Conservation (phyloP, 2,113 vertebrate genomes). For the Coryphaenoides rupestris region DNA sequence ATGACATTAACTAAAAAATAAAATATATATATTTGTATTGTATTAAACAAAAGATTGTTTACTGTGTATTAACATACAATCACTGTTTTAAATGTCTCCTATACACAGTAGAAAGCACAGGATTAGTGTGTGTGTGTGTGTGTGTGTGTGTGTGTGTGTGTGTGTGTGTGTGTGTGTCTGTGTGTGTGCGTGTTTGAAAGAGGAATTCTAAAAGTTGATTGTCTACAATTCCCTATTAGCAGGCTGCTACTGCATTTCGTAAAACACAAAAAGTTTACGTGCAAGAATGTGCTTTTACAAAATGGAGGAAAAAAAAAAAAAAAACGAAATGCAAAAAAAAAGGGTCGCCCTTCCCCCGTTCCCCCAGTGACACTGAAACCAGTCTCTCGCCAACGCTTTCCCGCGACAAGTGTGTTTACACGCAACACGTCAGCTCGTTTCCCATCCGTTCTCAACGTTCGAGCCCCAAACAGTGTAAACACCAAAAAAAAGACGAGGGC, state of each 20-base stretch:
- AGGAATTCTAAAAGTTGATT: constrained; percentile 15
- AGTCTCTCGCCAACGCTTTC: background rate
- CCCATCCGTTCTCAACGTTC: constrained; percentile 11
- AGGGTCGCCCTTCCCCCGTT: too few species aligned
- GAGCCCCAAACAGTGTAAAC: background rate
- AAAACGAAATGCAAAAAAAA: background rate
- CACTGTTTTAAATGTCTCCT: constrained; percentile 63
- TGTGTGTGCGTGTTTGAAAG: background rate
- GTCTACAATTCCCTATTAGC: constrained; percentile 22
- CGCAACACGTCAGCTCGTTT: background rate
- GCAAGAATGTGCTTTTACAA: constrained; percentile 10
- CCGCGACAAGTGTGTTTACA: constrained; percentile 2
- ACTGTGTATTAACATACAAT: constrained; percentile 62
- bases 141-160: constrained; percentile 33
- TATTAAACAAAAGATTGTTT: constrained; percentile 51
- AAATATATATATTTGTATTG: constrained; percentile 15
- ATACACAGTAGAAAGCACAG: constrained; percentile 77
- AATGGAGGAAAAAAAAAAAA: constrained; percentile 2
- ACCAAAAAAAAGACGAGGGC: too few species aligned
- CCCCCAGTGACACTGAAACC: background rate
- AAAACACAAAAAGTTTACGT: constrained; percentile 15
- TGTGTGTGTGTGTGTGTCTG: constrained; percentile 22
- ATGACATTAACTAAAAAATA: constrained; percentile 49
- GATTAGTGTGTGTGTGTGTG: constrained; percentile 17
- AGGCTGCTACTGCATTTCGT: constrained; percentile 3